Evolutionary conservation across 2,797 vertebrate genomes (phyloP).

Genomic region (Hippoglossus hippoglossus): DNA sequence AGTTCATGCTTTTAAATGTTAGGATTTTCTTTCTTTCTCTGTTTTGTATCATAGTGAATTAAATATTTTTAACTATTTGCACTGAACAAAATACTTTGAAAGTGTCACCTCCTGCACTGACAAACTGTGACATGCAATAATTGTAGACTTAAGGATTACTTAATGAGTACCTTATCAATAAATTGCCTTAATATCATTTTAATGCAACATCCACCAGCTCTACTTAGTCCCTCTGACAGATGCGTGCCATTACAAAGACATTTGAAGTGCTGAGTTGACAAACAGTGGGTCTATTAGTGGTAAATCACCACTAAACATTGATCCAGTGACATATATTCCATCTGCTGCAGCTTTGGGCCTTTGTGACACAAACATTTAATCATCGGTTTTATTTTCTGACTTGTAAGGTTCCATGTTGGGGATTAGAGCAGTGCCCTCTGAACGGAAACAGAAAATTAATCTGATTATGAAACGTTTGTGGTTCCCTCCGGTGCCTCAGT

Average conservation of each 20-base stretch:
- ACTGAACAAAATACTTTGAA: background rate
- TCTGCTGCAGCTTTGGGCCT: background rate
- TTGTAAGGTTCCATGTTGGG: background rate
- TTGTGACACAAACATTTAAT: background rate
- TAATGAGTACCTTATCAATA: too few species aligned
- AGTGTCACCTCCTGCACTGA: too few species aligned
- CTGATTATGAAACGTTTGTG: slow-evolving; percentile 2
- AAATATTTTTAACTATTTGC: background rate
- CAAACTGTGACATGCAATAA: too few species aligned
- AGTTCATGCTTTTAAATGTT: too few species aligned
- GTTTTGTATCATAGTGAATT: background rate
- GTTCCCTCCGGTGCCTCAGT: background rate
- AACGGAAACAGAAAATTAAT: background rate
- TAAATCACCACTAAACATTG: background rate
- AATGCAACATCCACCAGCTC: too few species aligned
- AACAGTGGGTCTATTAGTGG: too few species aligned
- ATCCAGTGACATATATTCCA: background rate
- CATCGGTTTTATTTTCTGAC: background rate
- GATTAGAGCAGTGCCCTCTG: background rate
- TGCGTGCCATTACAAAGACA: too few species aligned
- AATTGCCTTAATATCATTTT: too few species aligned
- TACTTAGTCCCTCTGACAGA: too few species aligned
- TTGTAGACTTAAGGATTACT: too few species aligned
- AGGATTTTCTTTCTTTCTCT: too few species aligned
- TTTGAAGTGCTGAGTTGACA: too few species aligned